Conservation (phyloP, 2,113 vertebrate species). For the Emydocephalus ijimae region DNA sequence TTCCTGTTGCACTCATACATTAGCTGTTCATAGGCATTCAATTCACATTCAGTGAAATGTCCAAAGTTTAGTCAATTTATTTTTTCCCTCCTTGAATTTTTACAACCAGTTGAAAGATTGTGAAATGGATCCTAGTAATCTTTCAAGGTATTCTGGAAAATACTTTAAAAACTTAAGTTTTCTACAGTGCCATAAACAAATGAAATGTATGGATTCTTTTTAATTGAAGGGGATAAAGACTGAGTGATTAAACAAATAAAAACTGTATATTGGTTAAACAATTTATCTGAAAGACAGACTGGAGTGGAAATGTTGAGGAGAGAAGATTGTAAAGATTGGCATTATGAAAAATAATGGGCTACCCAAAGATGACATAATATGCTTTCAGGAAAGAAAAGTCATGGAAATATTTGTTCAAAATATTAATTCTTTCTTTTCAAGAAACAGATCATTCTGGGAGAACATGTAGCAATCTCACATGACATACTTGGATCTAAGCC, state of each 20-base stretch:
- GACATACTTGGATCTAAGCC: neutral
- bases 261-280: neutral
- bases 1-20: neutral
- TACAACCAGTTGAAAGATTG: neutral
- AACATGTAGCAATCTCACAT: neutral
- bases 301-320: neutral
- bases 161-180: neutral
- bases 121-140: neutral
- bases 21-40: neutral
- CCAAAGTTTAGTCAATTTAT: neutral
- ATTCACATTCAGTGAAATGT: neutral
- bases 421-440: neutral
- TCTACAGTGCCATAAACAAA: neutral
- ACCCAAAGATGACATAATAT: neutral
- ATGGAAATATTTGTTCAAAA: neutral
- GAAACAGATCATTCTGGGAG: neutral
- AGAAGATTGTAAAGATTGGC: neutral
- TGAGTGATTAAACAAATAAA: neutral
- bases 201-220: neutral
- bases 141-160: neutral
- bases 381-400: neutral
- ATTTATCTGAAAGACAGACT: neutral
- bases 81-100: neutral
- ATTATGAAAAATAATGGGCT: neutral
- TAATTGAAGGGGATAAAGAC: neutral